A percentile compares a stretch with the other conserved stretches of the same genome.
These are phyloP conservation scores for Platycheirus albimanus DNA, from an alignment of 2,888 invertebrate species.

Conservation along the genomic window DNA sequence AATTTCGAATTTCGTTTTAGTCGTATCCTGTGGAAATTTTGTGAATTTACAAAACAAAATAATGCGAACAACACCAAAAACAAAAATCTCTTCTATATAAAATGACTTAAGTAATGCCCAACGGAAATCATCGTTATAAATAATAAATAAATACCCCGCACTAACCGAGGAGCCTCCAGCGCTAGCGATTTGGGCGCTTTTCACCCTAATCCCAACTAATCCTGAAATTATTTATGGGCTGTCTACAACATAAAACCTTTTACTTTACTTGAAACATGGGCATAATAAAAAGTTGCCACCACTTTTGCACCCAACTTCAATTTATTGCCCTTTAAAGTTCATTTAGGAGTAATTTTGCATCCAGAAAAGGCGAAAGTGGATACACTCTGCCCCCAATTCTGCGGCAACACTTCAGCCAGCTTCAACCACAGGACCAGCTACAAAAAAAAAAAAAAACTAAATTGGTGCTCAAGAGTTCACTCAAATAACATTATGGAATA, in stretches of 20 bases:
- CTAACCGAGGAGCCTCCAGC: constrained; percentile 35
- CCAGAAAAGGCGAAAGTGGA: constrained; percentile 47
- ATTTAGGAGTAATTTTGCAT: constrained; percentile 71
- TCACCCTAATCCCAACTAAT: constrained; percentile 70
- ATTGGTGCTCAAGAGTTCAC: constrained; percentile 11
- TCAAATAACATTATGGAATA: constrained; percentile 59
- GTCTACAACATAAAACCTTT: constrained; percentile 74
- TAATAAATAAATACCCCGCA: constrained; percentile 56
- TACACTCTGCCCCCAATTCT: constrained; percentile 33
- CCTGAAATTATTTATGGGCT: constrained; percentile 73
- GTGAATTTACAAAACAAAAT: constrained; percentile 22
- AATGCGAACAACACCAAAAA: no score
- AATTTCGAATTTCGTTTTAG: constrained; percentile 40
- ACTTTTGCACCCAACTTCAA: constrained; percentile 71
- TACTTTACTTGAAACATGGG: constrained; percentile 71
- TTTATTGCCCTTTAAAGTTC: constrained; percentile 73
- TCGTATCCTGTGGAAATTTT: constrained; percentile 28
- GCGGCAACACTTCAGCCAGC: constrained; percentile 11
- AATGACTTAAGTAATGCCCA: constrained; percentile 56
- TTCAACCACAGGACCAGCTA: background rate
- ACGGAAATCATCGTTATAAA: constrained; percentile 73
- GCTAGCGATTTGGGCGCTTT: constrained; percentile 48
- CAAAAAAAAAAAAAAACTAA: constrained; percentile 4
- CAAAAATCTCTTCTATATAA: constrained; percentile 23
- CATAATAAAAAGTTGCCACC: constrained; percentile 73